Base-by-base conservation (phyloP, 2,797 vertebrate species). In the Hirundo rustica region DNA sequence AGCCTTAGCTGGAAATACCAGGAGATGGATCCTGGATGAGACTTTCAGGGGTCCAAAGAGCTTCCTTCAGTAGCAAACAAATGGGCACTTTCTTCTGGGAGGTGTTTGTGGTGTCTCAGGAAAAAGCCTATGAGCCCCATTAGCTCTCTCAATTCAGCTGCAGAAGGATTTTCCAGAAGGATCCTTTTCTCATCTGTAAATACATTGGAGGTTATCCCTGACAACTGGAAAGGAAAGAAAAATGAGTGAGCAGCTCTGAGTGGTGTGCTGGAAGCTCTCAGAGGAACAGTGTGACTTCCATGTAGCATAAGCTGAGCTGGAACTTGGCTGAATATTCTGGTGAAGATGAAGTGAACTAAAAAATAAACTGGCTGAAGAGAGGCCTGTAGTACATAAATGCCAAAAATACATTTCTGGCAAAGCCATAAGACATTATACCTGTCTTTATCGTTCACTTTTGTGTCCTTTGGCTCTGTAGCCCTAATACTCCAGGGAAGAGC, bases 151-250 rank as follows among this genome's bases (percentile, higher is more conserved):
- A 3, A 8, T 72, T 90, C 82, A 84, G 66, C 58, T 88, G 44
- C 76, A 88, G 50, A 61, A 88, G 21, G 9, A 40, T 92, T 80
- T 92, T 89, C 62, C 74, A 89, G 85, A 92, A 94, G 58, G 47
- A 83, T 92, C 76, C 44, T 78, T 72, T 61, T 73, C 54, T 86
- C 4, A 3, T 54, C 51, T 86, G 58, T 42, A 78, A 61, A 58
- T 3, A 4, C n/a, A 27, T 22, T 48, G 77, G 68, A 83, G 57
- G 79, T 83, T 88, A 85, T 92, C 66, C 50, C 3, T 47, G 57
- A 44, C 42, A 74, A 57, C 21, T 38, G 17, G n/a, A 85, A 74
- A 9, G 7, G 57, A 61, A 82, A 57, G 45, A 60, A 74, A 57
- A 89, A 36, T 44, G 57, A 68, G 32, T 36, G 80, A 91, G 50